Conservation (phyloP, 2,113 vertebrate genomes). For the Sander lucioperca region DNA sequence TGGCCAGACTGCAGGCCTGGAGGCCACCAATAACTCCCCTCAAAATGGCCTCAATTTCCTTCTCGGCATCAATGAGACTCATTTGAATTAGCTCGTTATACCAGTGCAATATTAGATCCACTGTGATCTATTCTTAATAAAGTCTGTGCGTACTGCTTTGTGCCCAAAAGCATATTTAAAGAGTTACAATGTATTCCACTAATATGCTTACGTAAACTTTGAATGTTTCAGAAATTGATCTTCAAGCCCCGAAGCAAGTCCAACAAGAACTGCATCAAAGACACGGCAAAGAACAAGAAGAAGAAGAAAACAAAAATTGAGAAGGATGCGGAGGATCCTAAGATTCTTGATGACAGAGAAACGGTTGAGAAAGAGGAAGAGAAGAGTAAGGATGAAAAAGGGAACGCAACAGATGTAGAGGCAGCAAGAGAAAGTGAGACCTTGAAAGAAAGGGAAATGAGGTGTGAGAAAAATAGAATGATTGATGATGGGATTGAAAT, state of each 20-base stretch:
- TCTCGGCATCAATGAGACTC: constrained; percentile 43
- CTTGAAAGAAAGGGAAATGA: constrained; percentile 27
- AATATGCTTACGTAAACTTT: constrained; percentile 42
- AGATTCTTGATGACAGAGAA: constrained; percentile 63
- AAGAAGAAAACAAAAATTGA: constrained; percentile 71
- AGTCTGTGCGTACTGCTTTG: constrained; percentile 49
- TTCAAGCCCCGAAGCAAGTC: constrained; percentile 84
- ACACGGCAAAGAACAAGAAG: constrained; percentile 79
- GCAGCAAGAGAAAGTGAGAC: constrained; percentile 14
- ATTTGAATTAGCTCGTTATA: constrained; percentile 62
- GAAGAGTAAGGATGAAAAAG: constrained; percentile 27
- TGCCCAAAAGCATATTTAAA: constrained; percentile 34
- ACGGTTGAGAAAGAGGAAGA: constrained; percentile 59
- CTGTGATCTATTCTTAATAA: constrained; percentile 63
- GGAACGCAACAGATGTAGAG: constrained; percentile 4
- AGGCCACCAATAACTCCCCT: constrained; percentile 49
- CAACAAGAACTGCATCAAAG: constrained; percentile 84
- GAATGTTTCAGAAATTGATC: constrained; percentile 84
- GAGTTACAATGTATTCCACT: constrained; percentile 25
- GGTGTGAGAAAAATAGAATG: constrained; percentile 32
- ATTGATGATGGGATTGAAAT: constrained; percentile 47
- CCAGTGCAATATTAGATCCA: constrained; percentile 53
- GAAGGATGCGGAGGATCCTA: constrained; percentile 74
- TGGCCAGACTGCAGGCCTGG: constrained; percentile 46
- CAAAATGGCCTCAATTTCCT: constrained; percentile 61